Conservation (phyloP, 1,140 invertebrate species). For the Mycetomoellerius zeteki region DNA sequence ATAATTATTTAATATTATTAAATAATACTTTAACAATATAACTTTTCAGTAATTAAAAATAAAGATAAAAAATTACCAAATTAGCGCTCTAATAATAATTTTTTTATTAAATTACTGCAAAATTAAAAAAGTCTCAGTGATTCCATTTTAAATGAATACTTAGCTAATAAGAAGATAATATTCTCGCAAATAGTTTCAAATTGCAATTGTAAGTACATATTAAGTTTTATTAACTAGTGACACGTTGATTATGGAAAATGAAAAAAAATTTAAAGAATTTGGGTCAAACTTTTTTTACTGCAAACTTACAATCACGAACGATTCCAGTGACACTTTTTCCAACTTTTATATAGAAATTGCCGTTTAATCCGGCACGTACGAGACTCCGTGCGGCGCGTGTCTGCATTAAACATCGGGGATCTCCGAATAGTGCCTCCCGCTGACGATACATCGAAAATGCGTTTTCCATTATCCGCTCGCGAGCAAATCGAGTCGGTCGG, state of each 20-base stretch:
- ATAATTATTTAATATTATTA: too few relatives aligned
- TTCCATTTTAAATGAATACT: neutral
- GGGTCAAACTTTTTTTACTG: neutral
- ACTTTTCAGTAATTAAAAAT: too few relatives aligned
- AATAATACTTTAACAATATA: too few relatives aligned
- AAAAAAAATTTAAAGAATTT: neutral
- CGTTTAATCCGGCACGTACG: slow-evolving; percentile 63
- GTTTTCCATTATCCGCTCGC: slow-evolving; percentile 77
- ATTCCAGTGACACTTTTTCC: slow-evolving; percentile 9
- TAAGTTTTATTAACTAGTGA: neutral
- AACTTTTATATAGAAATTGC: slow-evolving; percentile 56
- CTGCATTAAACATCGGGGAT: slow-evolving; percentile 72
- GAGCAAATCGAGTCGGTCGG: slow-evolving; percentile 65
- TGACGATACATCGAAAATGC: slow-evolving; percentile 76
- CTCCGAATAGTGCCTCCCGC: slow-evolving; percentile 30
- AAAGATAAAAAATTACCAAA: too few relatives aligned
- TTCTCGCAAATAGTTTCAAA: neutral
- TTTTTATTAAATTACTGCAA: neutral
- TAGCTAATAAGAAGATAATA: neutral
- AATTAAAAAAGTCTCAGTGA: neutral
- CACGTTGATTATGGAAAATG: neutral
- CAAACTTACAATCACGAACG: neutral
- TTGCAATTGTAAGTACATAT: neutral
- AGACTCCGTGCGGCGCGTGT: slow-evolving; percentile 50
- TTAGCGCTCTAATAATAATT: neutral